Evolutionary conservation across 1,140 invertebrate genomes (phyloP), one percentile per base, ranked within the genome.

Genomic region (Lordiphosa collinella): DNA sequence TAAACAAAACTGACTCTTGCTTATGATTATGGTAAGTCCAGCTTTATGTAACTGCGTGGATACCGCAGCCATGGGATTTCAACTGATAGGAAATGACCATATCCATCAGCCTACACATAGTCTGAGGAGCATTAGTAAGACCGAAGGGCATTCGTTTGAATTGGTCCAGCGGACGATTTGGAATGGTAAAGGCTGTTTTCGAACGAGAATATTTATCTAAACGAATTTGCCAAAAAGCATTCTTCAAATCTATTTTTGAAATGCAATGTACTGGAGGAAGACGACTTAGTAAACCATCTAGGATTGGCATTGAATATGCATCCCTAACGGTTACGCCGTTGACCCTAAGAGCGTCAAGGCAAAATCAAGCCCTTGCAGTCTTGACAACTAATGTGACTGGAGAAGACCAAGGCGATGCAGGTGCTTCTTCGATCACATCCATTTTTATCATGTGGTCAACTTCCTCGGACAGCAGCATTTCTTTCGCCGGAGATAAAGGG

Each of bases 171-270:
- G 53, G 46, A n/a, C 60, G 29, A 37, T 32, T 38, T 8, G 55
- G 54, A 29, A 52, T 38, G 0, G 54, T 52, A 12, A 64, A 64
- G 4, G 48, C 41, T 1, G 54, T 64, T 43, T 43, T 51, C 14
- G 43, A 46, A 6, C 22, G 13, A 9, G 54, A 56, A 8, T 36
- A 8, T 38, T 51, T 48, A 3, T 43, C 34, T 34, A 58, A 36
- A 0, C 18, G n/a, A 18, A 64, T 58, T n/a, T 64, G 61, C 41
- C 48, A 58, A 32, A 44, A 58, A 9, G 43, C 55, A 46, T 65
- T 4, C 4, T 18, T 18, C 16, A 18, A 18, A 18, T 18, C 16
- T 18, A 18, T 18, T 18, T 18, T 18, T 18, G 16, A 16, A 49
- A 36, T 60, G 13, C 13, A 49, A 14, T 34, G 5, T n/a, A 34